A percentile compares a stretch with the other conserved stretches of the same genome.
These are phyloP conservation scores for Melipona bicolor DNA, from an alignment of 2,888 invertebrate species.

Conservation along the genomic window DNA sequence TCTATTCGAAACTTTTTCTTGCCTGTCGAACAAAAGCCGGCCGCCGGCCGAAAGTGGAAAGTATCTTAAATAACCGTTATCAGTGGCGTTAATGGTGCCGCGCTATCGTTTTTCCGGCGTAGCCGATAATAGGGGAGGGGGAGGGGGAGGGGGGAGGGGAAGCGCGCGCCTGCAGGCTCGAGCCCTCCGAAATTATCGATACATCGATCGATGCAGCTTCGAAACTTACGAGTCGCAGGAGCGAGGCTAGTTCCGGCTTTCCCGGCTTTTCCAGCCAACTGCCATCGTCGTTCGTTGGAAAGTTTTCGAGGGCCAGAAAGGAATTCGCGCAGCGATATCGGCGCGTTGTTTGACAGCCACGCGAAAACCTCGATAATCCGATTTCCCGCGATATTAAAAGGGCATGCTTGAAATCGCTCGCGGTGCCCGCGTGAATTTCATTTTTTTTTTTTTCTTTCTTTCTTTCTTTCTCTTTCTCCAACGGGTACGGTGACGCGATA, in stretches of 20 bases:
- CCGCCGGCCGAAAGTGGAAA: constrained; percentile 2
- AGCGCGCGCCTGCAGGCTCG: constrained; percentile 44
- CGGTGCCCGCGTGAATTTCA: constrained; percentile 16
- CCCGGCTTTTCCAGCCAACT: too few species aligned
- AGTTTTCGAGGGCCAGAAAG: constrained; percentile 40
- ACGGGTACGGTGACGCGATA: neutral
- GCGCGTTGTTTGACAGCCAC: constrained; percentile 43
- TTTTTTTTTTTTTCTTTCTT: neutral
- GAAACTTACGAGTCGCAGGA: constrained; percentile 56
- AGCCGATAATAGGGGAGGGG: constrained; percentile 61
- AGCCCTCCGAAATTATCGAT: constrained; percentile 65
- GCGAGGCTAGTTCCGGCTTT: constrained; percentile 23
- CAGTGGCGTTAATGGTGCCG: constrained; percentile 69
- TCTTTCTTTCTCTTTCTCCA: too few species aligned
- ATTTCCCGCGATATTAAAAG: constrained; percentile 38
- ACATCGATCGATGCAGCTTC: constrained; percentile 51
- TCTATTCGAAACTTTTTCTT: constrained; percentile 62
- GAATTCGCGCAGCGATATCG: constrained; percentile 35
- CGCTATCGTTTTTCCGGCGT: constrained; percentile 68
- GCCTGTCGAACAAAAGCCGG: constrained; percentile 56
- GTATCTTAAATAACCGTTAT: constrained; percentile 71
- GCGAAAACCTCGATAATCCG: constrained; percentile 33
- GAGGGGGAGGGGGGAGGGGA: neutral
- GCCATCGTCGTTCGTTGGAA: neutral
- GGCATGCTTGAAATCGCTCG: constrained; percentile 15